Evolutionary conservation across 2,797 vertebrate genomes (phyloP).

Genomic region (Coregonus sp.): DNA sequence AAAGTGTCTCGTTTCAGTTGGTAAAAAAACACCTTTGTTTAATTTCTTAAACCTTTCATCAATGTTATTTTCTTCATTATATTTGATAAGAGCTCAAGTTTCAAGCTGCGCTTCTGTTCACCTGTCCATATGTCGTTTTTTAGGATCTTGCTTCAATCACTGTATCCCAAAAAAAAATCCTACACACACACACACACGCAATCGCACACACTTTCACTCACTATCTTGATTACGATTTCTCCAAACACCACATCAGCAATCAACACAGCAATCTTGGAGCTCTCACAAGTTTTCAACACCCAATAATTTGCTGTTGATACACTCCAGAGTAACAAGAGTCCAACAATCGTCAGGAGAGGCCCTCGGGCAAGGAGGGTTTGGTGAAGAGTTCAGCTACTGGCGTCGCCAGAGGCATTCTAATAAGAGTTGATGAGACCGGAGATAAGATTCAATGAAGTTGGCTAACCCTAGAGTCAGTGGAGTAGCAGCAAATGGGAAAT

Average conservation of each 20-base stretch:
- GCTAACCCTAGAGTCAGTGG: neutral
- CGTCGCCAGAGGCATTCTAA: conserved; percentile 39
- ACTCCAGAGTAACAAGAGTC: conserved; percentile 21
- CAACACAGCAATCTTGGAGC: neutral
- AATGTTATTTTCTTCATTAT: neutral
- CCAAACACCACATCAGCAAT: conserved; percentile 27
- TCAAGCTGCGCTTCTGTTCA: neutral
- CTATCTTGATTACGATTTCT: neutral
- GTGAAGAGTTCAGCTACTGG: conserved; percentile 29
- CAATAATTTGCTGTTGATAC: conserved; percentile 1
- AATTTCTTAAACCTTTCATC: neutral
- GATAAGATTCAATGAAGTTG: conserved; percentile 13
- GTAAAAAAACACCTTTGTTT: neutral
- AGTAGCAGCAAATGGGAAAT: neutral
- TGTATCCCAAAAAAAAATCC: neutral
- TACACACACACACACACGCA: neutral
- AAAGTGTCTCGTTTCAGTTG: neutral
- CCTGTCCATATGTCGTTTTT: neutral
- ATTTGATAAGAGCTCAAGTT: neutral
- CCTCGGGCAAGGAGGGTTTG: conserved; percentile 36
- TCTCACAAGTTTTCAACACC: neutral
- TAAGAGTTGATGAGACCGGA: conserved; percentile 60
- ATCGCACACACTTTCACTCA: neutral
- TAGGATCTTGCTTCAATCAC: neutral
- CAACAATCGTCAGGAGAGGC: conserved; percentile 11